These are phyloP conservation scores for Ganaspis sp. DNA, from an alignment of 1,140 invertebrate genomes.

Conservation along the genomic window DNA sequence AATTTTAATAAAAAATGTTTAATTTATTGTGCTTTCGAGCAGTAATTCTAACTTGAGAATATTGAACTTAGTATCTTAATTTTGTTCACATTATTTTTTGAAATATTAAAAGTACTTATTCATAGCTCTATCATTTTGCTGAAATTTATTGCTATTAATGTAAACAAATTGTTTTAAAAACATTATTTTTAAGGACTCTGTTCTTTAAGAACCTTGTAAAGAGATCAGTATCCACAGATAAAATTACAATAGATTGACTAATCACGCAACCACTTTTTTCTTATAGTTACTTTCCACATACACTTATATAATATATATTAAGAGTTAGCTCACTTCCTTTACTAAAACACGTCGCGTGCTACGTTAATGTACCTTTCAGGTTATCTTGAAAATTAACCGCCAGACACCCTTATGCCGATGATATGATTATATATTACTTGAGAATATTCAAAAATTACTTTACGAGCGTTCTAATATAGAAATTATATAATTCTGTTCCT, in stretches of 20 bases:
- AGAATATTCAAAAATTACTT: background rate
- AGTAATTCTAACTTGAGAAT: no score
- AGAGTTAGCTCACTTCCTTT: background rate
- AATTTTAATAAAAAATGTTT: no score
- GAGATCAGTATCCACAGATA: background rate
- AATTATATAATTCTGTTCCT: background rate
- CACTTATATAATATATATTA: slow-evolving; percentile 12
- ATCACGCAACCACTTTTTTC: background rate
- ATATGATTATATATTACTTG: slow-evolving; percentile 13
- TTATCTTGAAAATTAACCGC: slow-evolving; percentile 23
- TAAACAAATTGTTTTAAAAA: no score
- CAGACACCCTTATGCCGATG: slow-evolving; percentile 16
- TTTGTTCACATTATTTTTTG: no score
- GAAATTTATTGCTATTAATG: no score
- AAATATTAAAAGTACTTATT: no score
- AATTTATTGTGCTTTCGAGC: no score
- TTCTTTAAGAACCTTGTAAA: background rate
- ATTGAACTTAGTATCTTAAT: no score
- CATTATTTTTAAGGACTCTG: background rate
- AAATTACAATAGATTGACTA: background rate
- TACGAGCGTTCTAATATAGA: background rate
- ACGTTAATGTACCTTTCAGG: slow-evolving; percentile 14
- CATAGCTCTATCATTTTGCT: no score
- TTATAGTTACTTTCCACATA: background rate
- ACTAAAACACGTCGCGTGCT: slow-evolving; percentile 27